Base-by-base conservation (phyloP, 2,797 vertebrate species). In the Sebastes matsubarae region DNA sequence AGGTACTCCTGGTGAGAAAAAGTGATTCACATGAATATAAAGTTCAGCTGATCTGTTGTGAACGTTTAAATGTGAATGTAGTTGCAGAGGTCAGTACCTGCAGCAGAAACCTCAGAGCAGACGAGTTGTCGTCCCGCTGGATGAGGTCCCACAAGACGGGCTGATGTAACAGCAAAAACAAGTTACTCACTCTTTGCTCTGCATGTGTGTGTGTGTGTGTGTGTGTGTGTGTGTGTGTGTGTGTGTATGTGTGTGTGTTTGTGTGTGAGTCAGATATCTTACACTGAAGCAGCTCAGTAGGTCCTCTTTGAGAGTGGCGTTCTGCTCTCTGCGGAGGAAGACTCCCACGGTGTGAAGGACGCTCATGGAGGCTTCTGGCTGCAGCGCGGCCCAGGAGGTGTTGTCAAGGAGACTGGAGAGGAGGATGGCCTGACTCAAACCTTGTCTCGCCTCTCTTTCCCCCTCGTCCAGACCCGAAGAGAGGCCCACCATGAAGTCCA, bases 261-360 rank as follows among this genome's bases (percentile, higher is more conserved):
- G 54, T 55, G 79, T 52, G 32, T 77, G 36, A 34, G n/a, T 84
- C 11, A 30, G 32, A n/a, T 25, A 0, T 96, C 97, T 96, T 94
- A 98, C 97, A 46, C 97, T 98, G 82, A 97, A 98, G 92, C 97
- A 98, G 89, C 96, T 96, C 74, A 98, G 96, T 70, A 98, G 95
- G 82, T 98, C 96, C 83, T 95, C 96, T 87, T 97, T 97, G 55
- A 94, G 76, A 1, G 90, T 76, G 6, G 87, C 24, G 29, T 96
- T 95, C 65, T 93, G 95, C 90, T 97, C 96, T 72, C 88, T 92
- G 34, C 92, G 93, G 81, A 98, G 93, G 82, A 97, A 98, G 63
- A 92, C 80, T n/a, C 95, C 96, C 4, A 98, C 92, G 0, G 97
- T 97, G 83, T 93, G 95, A 42, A 97, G 96, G 74, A 98, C 93